Evolutionary conservation across 2,888 invertebrate species (phyloP), one percentile per base, ranked within the genome.

Genomic region (Luperina testacea): DNA sequence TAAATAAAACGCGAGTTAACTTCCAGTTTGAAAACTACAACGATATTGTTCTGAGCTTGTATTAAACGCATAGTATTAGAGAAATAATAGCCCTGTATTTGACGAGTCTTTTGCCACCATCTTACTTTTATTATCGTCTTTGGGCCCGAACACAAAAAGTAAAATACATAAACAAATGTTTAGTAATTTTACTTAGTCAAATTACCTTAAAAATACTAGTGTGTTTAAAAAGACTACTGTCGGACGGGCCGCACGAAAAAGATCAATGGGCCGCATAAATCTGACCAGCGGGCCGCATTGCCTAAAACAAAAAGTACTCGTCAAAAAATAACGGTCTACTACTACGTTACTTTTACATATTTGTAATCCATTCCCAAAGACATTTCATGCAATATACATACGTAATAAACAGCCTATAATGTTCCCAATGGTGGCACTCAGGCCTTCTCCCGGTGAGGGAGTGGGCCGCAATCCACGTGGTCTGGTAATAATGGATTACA

Each of bases 11-110:
- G 67, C 83, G 64, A 80, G 7, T 48, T 67, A 73, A 65, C 82
- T 82, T 79, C 82, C 82, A 70, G 3, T 76, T 15, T 64, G 42
- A 27, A 84, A 42, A 72, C 13, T 48, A 86, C 85, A 85, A 86
- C 84, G 84, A 85, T 72, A 72, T 72, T 48, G 63, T 80, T 75
- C 76, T 63, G 86, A 85, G 85, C 84, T 85, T 86, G 77, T 81
- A 69, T 80, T 71, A 67, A 75, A 59, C 42, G 76, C 77, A 64
- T 86, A 81, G 63, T 80, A 68, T 82, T 72, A 80, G 69, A 64
- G 27, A 64, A 65, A 53, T 57, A 32, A 53, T 48, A 63, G 48
- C 38, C 57, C 13, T 20, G 5, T 13, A 24, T 73, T 78, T 73
- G 85, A 72, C 65, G 77, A 81, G 77, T 42, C 11, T 15, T 82